A percentile compares a stretch with the other conserved stretches of the same genome.
These are phyloP conservation scores for Pogonus chalceus DNA, from an alignment of 1,140 invertebrate species.

Conservation along the genomic window DNA sequence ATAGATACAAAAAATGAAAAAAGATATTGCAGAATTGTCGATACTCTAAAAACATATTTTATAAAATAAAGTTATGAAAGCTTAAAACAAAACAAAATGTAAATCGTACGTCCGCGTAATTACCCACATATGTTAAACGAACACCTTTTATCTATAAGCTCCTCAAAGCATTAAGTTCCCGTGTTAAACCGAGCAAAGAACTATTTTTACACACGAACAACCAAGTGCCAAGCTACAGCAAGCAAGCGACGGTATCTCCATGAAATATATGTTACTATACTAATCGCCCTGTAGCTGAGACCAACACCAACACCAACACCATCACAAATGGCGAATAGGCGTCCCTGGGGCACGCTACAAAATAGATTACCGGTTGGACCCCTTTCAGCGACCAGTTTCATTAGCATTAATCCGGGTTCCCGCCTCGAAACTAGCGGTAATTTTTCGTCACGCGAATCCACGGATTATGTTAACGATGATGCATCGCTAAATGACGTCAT, in stretches of 20 bases:
- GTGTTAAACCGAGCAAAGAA: neutral
- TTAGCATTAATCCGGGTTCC: neutral
- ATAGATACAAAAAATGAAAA: too few species aligned
- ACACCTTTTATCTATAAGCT: neutral
- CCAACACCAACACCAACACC: too few species aligned
- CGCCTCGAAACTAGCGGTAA: neutral
- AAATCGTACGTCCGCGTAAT: neutral
- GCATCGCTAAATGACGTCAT: neutral
- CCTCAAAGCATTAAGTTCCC: neutral
- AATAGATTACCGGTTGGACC: constrained; percentile 3
- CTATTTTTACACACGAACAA: neutral
- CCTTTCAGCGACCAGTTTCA: constrained; percentile 4
- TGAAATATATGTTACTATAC: neutral
- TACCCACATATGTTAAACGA: neutral
- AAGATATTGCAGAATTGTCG: too few species aligned
- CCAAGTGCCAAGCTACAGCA: too few species aligned
- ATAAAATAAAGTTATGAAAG: neutral
- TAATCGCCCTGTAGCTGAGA: too few species aligned
- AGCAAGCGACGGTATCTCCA: too few species aligned
- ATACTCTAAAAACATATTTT: too few species aligned
- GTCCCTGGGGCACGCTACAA: neutral
- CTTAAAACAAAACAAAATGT: neutral
- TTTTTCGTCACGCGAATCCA: neutral
- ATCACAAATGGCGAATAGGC: neutral
- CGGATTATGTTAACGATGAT: neutral